A percentile compares a stretch with the other conserved stretches of the same genome.
Conservation (phyloP, 2,888 invertebrate genomes). For the Ornithoptera alexandrae region DNA sequence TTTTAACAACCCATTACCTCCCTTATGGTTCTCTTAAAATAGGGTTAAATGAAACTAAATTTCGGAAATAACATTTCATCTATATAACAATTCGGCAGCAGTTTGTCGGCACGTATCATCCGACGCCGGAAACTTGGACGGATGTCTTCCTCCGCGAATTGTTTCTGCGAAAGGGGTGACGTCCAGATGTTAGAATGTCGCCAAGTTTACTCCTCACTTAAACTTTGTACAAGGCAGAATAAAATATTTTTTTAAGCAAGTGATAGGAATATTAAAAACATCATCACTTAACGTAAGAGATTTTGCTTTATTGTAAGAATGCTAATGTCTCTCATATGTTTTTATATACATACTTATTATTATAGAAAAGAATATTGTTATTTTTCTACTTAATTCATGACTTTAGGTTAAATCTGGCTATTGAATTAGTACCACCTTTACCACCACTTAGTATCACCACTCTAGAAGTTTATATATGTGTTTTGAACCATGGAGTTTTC, state of each 20-base stretch:
- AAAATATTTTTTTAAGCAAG: not conserved
- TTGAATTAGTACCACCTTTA: no score
- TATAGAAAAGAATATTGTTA: no score
- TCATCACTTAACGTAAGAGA: not conserved
- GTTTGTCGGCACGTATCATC: slow-evolving; percentile 26
- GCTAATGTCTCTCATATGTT: no score
- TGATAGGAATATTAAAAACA: not conserved
- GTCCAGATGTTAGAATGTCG: slow-evolving; percentile 22
- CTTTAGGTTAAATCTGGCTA: no score
- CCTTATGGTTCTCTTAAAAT: not conserved
- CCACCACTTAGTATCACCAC: no score
- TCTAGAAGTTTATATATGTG: no score
- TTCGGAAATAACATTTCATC: slow-evolving; percentile 10
- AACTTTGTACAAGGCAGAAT: not conserved
- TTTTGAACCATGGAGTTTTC: no score
- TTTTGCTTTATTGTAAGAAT: no score
- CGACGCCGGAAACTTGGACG: slow-evolving; percentile 29
- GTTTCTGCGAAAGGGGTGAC: slow-evolving; percentile 31
- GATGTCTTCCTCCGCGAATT: slow-evolving; percentile 33
- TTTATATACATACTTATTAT: no score
- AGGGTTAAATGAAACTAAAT: not conserved
- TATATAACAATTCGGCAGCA: slow-evolving; percentile 7
- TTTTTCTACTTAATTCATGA: no score
- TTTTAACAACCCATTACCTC: not conserved
- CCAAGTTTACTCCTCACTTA: slow-evolving; percentile 1